A percentile compares a stretch with the other conserved stretches of the same genome.
phyloP scores from a whole-genome alignment of 2,113 vertebrate species.

The Phalacrocorax brasilianus region DNA sequence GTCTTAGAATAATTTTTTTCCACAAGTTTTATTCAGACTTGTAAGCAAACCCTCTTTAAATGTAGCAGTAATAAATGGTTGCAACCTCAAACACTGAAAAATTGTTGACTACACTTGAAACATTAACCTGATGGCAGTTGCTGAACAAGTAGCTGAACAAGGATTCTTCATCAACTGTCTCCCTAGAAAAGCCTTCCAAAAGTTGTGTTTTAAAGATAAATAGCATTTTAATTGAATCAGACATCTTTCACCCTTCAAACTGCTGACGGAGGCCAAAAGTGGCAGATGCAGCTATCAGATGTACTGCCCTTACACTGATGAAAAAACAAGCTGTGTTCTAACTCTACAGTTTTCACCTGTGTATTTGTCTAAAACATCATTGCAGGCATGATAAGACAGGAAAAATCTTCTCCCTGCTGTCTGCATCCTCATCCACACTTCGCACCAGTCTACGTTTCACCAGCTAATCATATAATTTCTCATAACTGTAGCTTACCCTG shows the following conservation, averaged over 20 bases:
- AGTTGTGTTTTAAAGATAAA: background rate
- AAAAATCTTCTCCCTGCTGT: background rate
- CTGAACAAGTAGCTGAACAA: background rate
- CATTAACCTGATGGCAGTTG: background rate
- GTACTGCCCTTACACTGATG: background rate
- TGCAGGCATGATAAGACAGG: background rate
- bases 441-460: background rate
- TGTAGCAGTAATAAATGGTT: background rate
- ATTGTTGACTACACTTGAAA: background rate
- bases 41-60: background rate
- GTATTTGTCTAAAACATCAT: background rate
- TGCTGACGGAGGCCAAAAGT: background rate
- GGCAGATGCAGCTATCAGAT: background rate
- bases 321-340: constrained; percentile 4
- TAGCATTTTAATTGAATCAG: constrained; percentile 4
- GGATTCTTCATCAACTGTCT: background rate
- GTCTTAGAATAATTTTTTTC: background rate
- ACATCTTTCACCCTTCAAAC: background rate
- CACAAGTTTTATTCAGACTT: background rate
- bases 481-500: background rate
- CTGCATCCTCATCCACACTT: background rate
- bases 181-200: background rate
- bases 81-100: background rate
- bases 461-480: background rate
- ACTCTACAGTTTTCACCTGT: background rate